These are phyloP conservation scores for Megaleporinus macrocephalus DNA, from an alignment of 2,113 vertebrate genomes.

Conservation along the genomic window DNA sequence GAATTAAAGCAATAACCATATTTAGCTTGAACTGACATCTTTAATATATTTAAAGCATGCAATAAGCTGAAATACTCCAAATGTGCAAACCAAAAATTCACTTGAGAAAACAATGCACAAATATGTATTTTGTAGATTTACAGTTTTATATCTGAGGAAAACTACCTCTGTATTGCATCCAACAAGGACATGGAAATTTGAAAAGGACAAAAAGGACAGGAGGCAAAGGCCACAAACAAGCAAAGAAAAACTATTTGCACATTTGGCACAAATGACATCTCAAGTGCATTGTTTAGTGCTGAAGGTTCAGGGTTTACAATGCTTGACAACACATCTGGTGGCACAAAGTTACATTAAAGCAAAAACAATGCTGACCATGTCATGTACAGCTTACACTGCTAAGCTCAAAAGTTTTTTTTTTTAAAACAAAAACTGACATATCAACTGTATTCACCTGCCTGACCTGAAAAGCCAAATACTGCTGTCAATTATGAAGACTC, in stretches of 20 bases:
- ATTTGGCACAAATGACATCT: neutral
- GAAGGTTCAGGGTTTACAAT: neutral
- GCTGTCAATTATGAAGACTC: neutral
- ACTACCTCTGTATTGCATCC: neutral
- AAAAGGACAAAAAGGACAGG: neutral
- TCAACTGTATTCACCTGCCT: neutral
- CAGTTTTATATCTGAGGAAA: neutral
- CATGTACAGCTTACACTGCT: too few relatives aligned
- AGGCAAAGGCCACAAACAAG: neutral
- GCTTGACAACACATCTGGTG: neutral
- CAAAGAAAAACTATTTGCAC: neutral
- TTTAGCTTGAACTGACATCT: neutral
- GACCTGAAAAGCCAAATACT: neutral
- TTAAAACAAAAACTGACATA: neutral
- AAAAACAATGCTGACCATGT: neutral
- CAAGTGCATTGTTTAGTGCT: neutral
- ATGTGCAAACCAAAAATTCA: neutral
- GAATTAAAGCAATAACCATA: neutral
- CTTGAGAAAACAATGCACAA: constrained; percentile 5
- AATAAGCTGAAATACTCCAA: constrained; percentile 3
- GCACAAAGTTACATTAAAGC: neutral
- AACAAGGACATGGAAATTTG: neutral
- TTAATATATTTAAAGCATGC: neutral
- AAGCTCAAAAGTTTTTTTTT: neutral
- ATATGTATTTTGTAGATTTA: too few relatives aligned